Percentiles rank a stretch among this genome's conserved stretches.
Conservation (phyloP, 2,888 invertebrate species). For the Tiliacea citrago region DNA sequence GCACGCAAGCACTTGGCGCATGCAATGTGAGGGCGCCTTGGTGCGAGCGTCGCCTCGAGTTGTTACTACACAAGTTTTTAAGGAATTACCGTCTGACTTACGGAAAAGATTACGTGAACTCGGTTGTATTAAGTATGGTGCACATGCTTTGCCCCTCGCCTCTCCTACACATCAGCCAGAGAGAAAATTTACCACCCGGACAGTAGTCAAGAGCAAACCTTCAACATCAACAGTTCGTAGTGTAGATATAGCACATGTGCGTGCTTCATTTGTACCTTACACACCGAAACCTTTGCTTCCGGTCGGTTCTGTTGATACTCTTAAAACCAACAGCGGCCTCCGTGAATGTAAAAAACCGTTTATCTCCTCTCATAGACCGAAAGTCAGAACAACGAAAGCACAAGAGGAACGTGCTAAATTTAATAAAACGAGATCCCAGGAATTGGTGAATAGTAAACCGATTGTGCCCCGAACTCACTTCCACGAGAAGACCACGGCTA, state of each 20-base stretch:
- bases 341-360: slow-evolving; percentile 67
- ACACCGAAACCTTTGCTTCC: slow-evolving; percentile 73
- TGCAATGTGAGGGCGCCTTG: slow-evolving; percentile 80
- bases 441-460: slow-evolving; percentile 61
- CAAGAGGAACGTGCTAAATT: slow-evolving; percentile 85
- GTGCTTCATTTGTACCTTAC: slow-evolving; percentile 83
- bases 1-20: slow-evolving; percentile 76
- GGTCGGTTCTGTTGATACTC: slow-evolving; percentile 63
- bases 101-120: slow-evolving; percentile 81
- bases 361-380: slow-evolving; percentile 69
- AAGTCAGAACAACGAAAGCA: slow-evolving; percentile 84
- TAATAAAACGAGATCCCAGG: slow-evolving; percentile 77
- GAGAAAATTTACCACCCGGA: slow-evolving; percentile 67
- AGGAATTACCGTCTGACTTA: slow-evolving; percentile 79
- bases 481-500: slow-evolving; percentile 87
- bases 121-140: slow-evolving; percentile 80
- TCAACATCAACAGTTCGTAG: slow-evolving; percentile 67
- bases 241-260: slow-evolving; percentile 81
- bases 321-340: slow-evolving; percentile 68
- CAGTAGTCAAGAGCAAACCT: slow-evolving; percentile 60
- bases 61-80: slow-evolving; percentile 79
- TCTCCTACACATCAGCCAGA: slow-evolving; percentile 63
- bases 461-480: slow-evolving; percentile 50
- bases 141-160: slow-evolving; percentile 66
- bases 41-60: slow-evolving; percentile 81